Base-by-base conservation (phyloP, 2,797 vertebrate species). In the Bovichtus variegatus region DNA sequence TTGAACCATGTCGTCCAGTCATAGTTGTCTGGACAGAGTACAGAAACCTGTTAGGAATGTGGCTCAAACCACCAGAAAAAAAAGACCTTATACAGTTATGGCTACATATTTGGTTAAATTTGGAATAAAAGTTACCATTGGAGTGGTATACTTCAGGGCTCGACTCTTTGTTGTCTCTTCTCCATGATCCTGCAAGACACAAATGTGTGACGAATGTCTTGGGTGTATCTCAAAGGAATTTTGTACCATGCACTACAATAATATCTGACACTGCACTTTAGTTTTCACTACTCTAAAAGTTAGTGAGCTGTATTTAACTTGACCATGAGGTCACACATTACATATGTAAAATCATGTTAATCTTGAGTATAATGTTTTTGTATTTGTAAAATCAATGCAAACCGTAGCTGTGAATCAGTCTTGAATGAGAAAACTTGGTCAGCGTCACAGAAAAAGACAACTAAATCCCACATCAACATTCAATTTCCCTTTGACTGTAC, bases 1-100 rank as follows among this genome's bases (percentile, higher is more conserved):
- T 98, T 98, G 86, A 98, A 97, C 97, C 97, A 98, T 0, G 96
- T 94, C 8, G 96, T 97, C 97, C 97, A 98, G 60, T 96, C 94
- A 1, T 92, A 92, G 29, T 94, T 87, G 68, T 91, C 97, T 98
- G 70, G 29, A 67, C 9, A 71, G 1, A 68, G n/a, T 4, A 46
- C n/a, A 83, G 34, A 87, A 72, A 38, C n/a, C 13, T 73, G 18
- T 64, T 34, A 41, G 23, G 19, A 74, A 46, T 29, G 3, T 9
- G 23, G 74, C 54, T 29, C 23, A 68, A 65, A 27, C 15, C 8
- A 53, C 23, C 27, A 25, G 9, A 25, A 47, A 66, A 15, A 34
- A 13, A 53, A 12, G 0, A 9, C n/a, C 2, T 6, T 7, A 5
- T 19, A 27, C 5, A 29, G 9, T 27, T 58, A 36, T 6, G 4